A percentile compares a stretch with the other conserved stretches of the same genome.
These are phyloP conservation scores for Parauchenoglanis ngamensis DNA, from an alignment of 2,797 vertebrate genomes.

Conservation along the genomic window DNA sequence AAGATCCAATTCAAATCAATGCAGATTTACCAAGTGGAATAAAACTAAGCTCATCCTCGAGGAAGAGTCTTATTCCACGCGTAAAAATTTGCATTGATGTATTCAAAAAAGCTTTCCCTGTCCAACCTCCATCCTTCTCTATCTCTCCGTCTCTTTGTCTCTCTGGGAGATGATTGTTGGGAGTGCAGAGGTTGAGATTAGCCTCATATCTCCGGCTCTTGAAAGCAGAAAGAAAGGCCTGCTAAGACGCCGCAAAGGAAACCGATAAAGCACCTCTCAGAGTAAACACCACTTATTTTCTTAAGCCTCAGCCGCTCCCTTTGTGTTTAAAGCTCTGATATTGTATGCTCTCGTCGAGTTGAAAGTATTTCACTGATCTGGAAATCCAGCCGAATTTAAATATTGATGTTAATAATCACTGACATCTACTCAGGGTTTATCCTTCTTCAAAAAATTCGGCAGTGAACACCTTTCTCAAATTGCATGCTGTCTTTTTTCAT, in stretches of 20 bases:
- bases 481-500: background rate
- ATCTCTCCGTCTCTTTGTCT: background rate
- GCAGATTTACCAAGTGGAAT: background rate
- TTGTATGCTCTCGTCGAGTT: too few species aligned
- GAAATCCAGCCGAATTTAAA: background rate
- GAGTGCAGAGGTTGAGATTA: conserved; percentile 23
- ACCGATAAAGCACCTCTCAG: conserved; percentile 45
- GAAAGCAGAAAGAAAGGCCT: conserved; percentile 28
- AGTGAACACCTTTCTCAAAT: background rate
- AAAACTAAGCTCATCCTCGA: conserved; percentile 29
- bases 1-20: background rate
- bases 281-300: conserved; percentile 43
- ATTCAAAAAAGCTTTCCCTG: background rate
- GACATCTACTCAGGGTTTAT: background rate
- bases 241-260: conserved; percentile 14
- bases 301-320: conserved; percentile 17
- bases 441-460: background rate
- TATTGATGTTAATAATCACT: background rate
- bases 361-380: background rate
- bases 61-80: background rate
- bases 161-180: background rate
- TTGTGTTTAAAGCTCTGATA: conserved; percentile 11
- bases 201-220: conserved; percentile 41
- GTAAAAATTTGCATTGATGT: background rate
- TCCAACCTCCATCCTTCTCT: background rate